These are phyloP conservation scores for Otis tarda DNA, from an alignment of 2,113 vertebrate species.

Conservation along the genomic window DNA sequence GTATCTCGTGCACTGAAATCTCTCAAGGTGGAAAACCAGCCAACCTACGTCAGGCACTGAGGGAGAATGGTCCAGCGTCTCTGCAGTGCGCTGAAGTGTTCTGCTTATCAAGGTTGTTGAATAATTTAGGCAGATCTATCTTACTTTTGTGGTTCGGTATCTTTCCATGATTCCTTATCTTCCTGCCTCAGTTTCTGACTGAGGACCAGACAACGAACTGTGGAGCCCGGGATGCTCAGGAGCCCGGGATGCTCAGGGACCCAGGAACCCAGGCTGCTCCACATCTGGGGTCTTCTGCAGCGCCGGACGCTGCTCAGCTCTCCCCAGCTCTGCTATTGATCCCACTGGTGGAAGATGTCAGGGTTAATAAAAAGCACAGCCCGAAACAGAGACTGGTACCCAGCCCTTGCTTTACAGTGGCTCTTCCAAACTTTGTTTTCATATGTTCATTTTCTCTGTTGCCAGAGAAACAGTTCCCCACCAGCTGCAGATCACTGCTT, in stretches of 20 bases:
- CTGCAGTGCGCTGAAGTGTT: neutral
- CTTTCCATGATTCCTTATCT: neutral
- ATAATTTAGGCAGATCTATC: neutral
- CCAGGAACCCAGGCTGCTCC: neutral
- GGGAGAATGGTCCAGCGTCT: too few species aligned
- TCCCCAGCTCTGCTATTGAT: neutral
- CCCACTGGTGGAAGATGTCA: accelerated
- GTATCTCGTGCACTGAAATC: neutral
- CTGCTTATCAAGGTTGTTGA: neutral
- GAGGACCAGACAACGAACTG: neutral
- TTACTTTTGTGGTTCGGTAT: neutral
- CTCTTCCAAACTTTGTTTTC: neutral
- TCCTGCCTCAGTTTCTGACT: neutral
- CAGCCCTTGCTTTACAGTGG: neutral
- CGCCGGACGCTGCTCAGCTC: neutral
- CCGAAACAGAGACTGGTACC: accelerated
- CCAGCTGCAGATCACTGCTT: neutral
- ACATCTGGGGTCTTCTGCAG: neutral
- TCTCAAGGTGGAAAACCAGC: too few species aligned
- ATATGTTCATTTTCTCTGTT: accelerated
- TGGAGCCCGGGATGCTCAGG: neutral
- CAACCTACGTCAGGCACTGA: too few species aligned
- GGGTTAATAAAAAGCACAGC: neutral
- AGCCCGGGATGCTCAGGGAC: neutral
- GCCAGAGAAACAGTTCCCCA: neutral